Evolutionary conservation across 2,797 vertebrate genomes (phyloP).

Genomic region (Linurgus olivaceus): DNA sequence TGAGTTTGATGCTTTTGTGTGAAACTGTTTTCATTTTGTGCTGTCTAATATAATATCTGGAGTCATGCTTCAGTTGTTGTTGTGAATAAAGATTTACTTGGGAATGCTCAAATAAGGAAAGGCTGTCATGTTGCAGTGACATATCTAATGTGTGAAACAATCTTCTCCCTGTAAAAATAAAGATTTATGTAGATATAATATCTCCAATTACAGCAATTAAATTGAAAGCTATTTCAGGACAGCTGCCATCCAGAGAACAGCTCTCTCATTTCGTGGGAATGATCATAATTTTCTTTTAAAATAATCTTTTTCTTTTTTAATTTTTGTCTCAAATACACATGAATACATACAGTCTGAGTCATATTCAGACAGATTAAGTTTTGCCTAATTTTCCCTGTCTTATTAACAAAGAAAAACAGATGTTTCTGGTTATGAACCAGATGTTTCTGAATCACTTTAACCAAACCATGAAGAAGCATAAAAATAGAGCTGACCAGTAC

Average conservation of each 20-base stretch:
- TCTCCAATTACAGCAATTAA: conserved; percentile 62
- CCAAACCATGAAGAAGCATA: not conserved
- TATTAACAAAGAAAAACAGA: not conserved
- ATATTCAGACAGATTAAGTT: not conserved
- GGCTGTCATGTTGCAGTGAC: conserved; percentile 51
- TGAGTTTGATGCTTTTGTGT: conserved; percentile 18
- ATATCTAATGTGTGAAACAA: conserved; percentile 58
- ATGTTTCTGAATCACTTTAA: not conserved
- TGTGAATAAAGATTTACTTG: conserved; percentile 49
- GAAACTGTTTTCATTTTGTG: conserved; percentile 35
- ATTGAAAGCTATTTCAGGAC: conserved; percentile 38
- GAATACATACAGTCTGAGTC: not conserved
- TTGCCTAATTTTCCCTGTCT: not conserved
- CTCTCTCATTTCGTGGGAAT: not conserved
- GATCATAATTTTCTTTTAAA: not conserved
- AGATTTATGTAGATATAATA: conserved; percentile 55
- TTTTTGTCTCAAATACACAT: not conserved
- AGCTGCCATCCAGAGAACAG: not conserved
- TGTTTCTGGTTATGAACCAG: not conserved
- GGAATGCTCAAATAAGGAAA: conserved; percentile 35
- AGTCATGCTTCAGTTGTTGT: conserved; percentile 49
- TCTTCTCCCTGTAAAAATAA: conserved; percentile 54
- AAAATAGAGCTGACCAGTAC: not conserved
- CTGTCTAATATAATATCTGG: conserved; percentile 38
- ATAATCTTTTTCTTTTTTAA: not conserved